These are phyloP conservation scores for Cebus imitator DNA, from an alignment of 2,113 vertebrate genomes.

Conservation along the genomic window DNA sequence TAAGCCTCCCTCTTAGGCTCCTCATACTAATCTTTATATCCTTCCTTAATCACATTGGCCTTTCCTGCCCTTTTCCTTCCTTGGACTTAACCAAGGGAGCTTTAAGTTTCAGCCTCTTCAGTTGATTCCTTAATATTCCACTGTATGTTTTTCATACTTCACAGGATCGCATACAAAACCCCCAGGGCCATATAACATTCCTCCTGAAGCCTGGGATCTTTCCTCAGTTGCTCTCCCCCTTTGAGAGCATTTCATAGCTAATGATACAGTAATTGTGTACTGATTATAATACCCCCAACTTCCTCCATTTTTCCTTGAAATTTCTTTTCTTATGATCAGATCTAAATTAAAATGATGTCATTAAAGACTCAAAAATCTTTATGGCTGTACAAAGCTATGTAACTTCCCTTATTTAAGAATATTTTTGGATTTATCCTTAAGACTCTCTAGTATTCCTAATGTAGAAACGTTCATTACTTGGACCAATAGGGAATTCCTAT, in stretches of 20 bases:
- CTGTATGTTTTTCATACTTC: slow-evolving; percentile 78
- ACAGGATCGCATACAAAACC: slow-evolving; percentile 69
- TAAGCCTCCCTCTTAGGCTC: slow-evolving; percentile 62
- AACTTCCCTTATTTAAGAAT: neutral
- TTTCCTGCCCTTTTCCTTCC: slow-evolving; percentile 77
- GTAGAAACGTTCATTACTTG: neutral
- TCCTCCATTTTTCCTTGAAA: slow-evolving; percentile 63
- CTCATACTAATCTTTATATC: slow-evolving; percentile 70
- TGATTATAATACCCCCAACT: neutral
- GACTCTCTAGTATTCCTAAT: slow-evolving; percentile 50
- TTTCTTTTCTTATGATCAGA: slow-evolving; percentile 71
- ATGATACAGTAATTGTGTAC: slow-evolving; percentile 68
- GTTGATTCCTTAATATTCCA: slow-evolving; percentile 74
- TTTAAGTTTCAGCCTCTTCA: slow-evolving; percentile 79
- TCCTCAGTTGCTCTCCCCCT: slow-evolving; percentile 53
- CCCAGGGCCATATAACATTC: slow-evolving; percentile 73
- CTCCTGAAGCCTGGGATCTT: slow-evolving; percentile 71
- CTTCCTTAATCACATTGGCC: slow-evolving; percentile 76
- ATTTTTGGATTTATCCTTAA: slow-evolving; percentile 36
- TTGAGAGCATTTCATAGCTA: slow-evolving; percentile 67
- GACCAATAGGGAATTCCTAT: neutral
- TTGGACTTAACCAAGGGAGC: slow-evolving; percentile 68
- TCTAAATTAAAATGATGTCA: slow-evolving; percentile 30
- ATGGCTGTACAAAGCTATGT: neutral
- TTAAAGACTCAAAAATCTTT: neutral